Conservation (phyloP, 1,140 invertebrate species). For the Ceratoteleas bidentatus region DNA sequence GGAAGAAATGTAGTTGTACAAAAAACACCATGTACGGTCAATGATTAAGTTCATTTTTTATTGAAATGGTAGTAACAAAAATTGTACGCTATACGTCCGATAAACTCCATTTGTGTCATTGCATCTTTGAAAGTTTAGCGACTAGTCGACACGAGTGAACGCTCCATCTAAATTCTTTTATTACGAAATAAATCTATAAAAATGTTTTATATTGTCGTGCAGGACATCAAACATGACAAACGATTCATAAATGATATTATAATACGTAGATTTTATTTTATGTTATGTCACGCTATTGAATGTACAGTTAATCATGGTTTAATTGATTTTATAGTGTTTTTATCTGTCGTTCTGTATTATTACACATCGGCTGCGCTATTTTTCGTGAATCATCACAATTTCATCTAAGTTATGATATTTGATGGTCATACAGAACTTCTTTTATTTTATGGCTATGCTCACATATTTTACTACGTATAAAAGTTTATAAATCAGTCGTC, state of each 20-base stretch:
- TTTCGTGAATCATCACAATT: background rate
- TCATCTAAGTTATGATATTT: background rate
- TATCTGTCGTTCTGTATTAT: conserved; percentile 5
- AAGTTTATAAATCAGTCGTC: too few species aligned
- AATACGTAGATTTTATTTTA: conserved; percentile 24
- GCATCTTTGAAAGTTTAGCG: background rate
- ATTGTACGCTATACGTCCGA: too few species aligned
- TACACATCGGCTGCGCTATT: background rate
- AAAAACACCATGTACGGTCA: too few species aligned
- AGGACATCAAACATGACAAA: conserved; percentile 25
- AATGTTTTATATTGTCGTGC: conserved; percentile 25
- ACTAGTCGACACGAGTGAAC: conserved; percentile 7
- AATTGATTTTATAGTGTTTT: conserved; percentile 23
- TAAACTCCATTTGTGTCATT: too few species aligned
- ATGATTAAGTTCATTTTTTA: too few species aligned
- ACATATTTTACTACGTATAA: too few species aligned
- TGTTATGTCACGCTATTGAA: conserved; percentile 14
- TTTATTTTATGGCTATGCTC: too few species aligned
- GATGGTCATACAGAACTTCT: too few species aligned
- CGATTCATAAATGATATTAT: conserved; percentile 35
- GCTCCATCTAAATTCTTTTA: conserved; percentile 26
- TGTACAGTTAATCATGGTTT: conserved; percentile 10
- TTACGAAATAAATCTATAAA: conserved; percentile 25
- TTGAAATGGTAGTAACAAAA: too few species aligned
- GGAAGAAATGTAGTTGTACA: too few species aligned